Percentiles rank a stretch among this genome's conserved stretches.
These are phyloP conservation scores for Drosophila kanekoi DNA, from an alignment of 2,888 invertebrate species.

Conservation along the genomic window DNA sequence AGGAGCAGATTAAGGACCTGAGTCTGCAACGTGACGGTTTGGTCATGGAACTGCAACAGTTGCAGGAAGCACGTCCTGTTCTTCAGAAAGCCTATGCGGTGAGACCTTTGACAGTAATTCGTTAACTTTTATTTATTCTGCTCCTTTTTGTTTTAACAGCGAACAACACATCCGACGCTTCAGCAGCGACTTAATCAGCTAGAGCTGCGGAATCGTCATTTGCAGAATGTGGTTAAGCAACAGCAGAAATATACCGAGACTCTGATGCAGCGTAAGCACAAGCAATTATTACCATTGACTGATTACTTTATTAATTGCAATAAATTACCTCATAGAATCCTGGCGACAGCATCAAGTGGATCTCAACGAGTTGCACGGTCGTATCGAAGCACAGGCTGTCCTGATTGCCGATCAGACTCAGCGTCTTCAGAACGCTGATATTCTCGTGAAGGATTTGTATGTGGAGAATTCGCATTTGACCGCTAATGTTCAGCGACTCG, in stretches of 20 bases:
- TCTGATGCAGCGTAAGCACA: constrained; percentile 87
- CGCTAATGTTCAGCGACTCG: constrained; percentile 86
- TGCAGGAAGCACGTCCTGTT: constrained; percentile 85
- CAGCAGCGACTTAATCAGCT: constrained; percentile 85
- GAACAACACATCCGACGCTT: constrained; percentile 84
- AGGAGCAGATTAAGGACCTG: constrained; percentile 84
- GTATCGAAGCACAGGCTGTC: constrained; percentile 86
- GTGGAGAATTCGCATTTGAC: constrained; percentile 93
- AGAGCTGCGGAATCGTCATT: constrained; percentile 88
- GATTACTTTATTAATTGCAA: neutral
- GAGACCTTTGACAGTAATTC: constrained; percentile 33
- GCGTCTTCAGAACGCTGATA: constrained; percentile 90
- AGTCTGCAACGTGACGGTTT: constrained; percentile 84
- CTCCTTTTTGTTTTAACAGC: constrained; percentile 55
- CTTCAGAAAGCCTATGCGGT: constrained; percentile 85
- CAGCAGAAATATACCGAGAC: constrained; percentile 89
- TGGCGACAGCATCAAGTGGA: constrained; percentile 85
- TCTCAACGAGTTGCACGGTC: constrained; percentile 85
- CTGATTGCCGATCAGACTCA: constrained; percentile 87
- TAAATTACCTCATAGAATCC: constrained; percentile 72
- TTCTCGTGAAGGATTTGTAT: constrained; percentile 92
- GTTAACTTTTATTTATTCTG: neutral
- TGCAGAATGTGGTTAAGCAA: constrained; percentile 88
- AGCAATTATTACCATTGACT: neutral
- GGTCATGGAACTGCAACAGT: constrained; percentile 85